Evolutionary conservation across 2,888 invertebrate species (phyloP), one percentile per base, ranked within the genome.

Genomic region (Chrysopilus asiliformis): DNA sequence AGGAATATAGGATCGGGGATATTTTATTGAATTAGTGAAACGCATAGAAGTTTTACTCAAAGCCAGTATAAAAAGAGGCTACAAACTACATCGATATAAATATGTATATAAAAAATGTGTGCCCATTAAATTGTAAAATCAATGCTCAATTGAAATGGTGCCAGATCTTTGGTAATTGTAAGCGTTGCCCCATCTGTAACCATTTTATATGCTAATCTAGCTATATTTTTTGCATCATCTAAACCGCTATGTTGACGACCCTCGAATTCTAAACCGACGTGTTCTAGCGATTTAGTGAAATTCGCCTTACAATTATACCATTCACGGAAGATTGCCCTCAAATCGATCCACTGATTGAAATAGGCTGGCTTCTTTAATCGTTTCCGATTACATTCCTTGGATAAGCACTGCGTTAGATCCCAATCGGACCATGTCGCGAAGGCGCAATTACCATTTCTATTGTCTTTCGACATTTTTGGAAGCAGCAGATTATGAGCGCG

Each of bases 361-460:
- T 67, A 64, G 10, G 60, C 53, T 8, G 68, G 64, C 47, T 67
- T 68, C 31, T 56, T 53, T 35, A 76, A 55, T 22, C 65, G 58
- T 53, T 76, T 76, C n/a, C 75, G 58, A 28, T 55, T 58, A 45
- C 71, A 70, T 52, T 76, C 75, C 47, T 70, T 68, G 32, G 64
- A 59, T 18, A 76, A 53, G 45, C 72, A 75, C 15, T 65, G 66
- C 6, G 68, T 68, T 32, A 76, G 64, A 56, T 76, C 75, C 74
- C 74, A 75, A 55, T 75, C 72, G 42, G 67, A 66, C 74, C 75
- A 75, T 19, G 74, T 74, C 29, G 70, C 68, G 47, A 68, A 66
- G 4, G 63, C 63, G 45, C 65, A 67, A 45, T 61, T 64, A 39
- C 63, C 64, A 36, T 54, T 47, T 43, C 70, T 52, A 36, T 64